A percentile compares a stretch with the other conserved stretches of the same genome.
Evolutionary conservation across 2,888 invertebrate species (phyloP).

Genomic region (Lepidochitona cinerea): DNA sequence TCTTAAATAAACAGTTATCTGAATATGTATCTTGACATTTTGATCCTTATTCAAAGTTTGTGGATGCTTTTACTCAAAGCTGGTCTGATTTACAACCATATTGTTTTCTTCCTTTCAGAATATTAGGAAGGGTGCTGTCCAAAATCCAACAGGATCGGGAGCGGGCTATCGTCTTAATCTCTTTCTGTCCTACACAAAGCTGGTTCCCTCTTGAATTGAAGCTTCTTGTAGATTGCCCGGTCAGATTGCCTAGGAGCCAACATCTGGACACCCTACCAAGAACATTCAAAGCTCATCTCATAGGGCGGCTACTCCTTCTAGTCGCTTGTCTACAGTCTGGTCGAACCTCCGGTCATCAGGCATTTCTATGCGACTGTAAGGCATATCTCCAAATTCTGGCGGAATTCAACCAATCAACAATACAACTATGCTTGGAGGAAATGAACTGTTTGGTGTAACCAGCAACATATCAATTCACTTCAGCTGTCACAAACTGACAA

Average conservation of each 20-base stretch:
- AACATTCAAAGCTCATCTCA: not conserved
- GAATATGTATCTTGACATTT: constrained; percentile 5
- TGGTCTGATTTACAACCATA: not conserved
- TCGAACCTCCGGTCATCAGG: not conserved
- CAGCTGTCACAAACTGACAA: not conserved
- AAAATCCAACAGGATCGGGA: not conserved
- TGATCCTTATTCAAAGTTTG: not conserved
- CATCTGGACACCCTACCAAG: not conserved
- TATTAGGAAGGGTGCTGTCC: not conserved
- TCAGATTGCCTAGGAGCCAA: not conserved
- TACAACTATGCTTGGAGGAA: not conserved
- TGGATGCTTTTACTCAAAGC: not conserved
- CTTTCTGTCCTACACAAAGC: constrained; percentile 9
- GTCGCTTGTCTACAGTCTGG: constrained; percentile 8
- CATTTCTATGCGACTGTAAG: not conserved
- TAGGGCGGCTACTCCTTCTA: not conserved
- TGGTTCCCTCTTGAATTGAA: not conserved
- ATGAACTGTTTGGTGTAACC: not conserved
- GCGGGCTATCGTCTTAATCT: not conserved
- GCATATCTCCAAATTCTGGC: not conserved
- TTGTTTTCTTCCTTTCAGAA: not conserved
- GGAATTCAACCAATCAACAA: not conserved
- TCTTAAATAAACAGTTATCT: constrained; percentile 4
- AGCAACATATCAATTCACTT: not conserved
- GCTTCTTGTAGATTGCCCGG: not conserved